Conservation (phyloP, 1,140 invertebrate species). For the Rhysida immarginata region DNA sequence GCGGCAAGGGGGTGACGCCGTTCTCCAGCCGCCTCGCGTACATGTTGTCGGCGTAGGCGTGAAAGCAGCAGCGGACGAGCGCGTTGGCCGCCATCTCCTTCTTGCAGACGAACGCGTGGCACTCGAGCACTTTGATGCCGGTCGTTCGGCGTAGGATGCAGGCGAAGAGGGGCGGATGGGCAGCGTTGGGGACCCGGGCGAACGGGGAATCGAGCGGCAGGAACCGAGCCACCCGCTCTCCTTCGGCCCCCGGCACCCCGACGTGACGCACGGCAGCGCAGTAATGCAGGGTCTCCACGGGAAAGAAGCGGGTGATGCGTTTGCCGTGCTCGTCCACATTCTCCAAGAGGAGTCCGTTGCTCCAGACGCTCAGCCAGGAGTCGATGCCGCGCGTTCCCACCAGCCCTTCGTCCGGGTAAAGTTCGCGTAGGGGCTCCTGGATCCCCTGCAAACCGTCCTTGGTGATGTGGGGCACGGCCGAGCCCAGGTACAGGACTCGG, state of each 20-base stretch:
- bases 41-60: slow-evolving; percentile 84
- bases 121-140: slow-evolving; percentile 97
- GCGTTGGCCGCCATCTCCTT: slow-evolving; percentile 87
- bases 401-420: slow-evolving; percentile 80
- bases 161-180: slow-evolving; percentile 91
- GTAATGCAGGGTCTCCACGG: slow-evolving; percentile 89
- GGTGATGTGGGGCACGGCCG: slow-evolving; percentile 89
- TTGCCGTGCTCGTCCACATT: slow-evolving; percentile 92
- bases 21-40: slow-evolving; percentile 58
- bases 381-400: slow-evolving; percentile 69
- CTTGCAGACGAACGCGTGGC: slow-evolving; percentile 97
- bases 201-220: slow-evolving; percentile 92
- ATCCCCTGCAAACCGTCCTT: slow-evolving; percentile 95
- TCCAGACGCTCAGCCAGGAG: slow-evolving; percentile 94
- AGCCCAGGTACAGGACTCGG: slow-evolving; percentile 94
- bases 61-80: slow-evolving; percentile 82
- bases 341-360: slow-evolving; percentile 86
- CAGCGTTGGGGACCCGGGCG: slow-evolving; percentile 63
- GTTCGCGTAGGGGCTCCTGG: slow-evolving; percentile 85
- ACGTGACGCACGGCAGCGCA: slow-evolving; percentile 88
- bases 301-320: slow-evolving; percentile 90
- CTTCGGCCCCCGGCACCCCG: slow-evolving; percentile 36
- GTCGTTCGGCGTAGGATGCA: slow-evolving; percentile 86
- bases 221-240: slow-evolving; percentile 56
- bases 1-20: slow-evolving; percentile 23